These are phyloP conservation scores for Hofmannophila pseudospretella DNA, from an alignment of 2,888 invertebrate genomes.

Conservation along the genomic window DNA sequence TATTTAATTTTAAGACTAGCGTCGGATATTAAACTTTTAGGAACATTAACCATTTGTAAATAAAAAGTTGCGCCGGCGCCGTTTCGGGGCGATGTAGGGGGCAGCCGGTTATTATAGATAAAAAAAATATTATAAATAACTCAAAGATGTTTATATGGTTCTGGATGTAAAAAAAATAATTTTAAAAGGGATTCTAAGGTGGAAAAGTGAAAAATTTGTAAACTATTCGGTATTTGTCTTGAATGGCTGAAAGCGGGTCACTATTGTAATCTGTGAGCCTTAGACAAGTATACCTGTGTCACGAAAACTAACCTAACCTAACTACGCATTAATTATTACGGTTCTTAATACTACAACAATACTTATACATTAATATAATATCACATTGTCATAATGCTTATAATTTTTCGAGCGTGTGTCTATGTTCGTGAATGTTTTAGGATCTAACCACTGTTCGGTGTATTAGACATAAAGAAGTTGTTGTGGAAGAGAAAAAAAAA, in stretches of 20 bases:
- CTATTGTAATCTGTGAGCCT: constrained; percentile 77
- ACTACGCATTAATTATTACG: constrained; percentile 74
- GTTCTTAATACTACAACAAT: constrained; percentile 73
- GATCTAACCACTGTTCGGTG: constrained; percentile 72
- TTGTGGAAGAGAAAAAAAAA: constrained; percentile 51
- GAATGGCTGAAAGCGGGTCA: constrained; percentile 66
- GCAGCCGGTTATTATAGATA: constrained; percentile 66
- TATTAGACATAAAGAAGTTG: constrained; percentile 64
- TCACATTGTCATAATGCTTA: constrained; percentile 79
- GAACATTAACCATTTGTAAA: constrained; percentile 85
- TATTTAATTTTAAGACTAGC: constrained; percentile 80
- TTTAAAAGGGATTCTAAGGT: constrained; percentile 68
- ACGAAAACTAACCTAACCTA: constrained; percentile 70
- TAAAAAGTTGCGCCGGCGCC: constrained; percentile 64
- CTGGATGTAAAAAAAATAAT: constrained; percentile 76
- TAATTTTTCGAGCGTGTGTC: constrained; percentile 77
- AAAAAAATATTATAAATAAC: constrained; percentile 75
- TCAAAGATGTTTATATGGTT: constrained; percentile 79
- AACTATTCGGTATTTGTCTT: constrained; percentile 74
- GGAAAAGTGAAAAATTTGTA: constrained; percentile 56
- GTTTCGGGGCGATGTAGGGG: constrained; percentile 47
- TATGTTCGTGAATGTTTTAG: constrained; percentile 77
- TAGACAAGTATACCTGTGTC: constrained; percentile 60
- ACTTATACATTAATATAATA: constrained; percentile 75
- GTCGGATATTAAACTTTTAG: constrained; percentile 82